phyloP scores from a whole-genome alignment of 2,113 vertebrate species.

The Brachyhypopomus gauderio region DNA sequence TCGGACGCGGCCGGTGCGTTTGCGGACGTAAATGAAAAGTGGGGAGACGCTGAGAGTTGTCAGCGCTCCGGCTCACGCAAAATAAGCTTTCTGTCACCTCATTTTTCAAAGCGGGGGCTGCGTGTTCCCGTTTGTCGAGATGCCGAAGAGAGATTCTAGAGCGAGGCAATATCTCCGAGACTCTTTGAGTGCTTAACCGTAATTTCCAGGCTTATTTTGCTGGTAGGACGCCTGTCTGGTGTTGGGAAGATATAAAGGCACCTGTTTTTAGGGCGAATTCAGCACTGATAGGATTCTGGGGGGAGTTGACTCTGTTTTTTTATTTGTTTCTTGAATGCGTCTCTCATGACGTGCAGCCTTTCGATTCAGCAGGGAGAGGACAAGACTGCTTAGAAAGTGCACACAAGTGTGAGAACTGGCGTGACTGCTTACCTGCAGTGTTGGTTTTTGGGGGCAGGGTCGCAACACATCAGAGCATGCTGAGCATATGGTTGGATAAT shows the following conservation, averaged over 20 bases:
- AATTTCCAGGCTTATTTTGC: constrained; percentile 38
- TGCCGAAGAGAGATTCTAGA: constrained; percentile 42
- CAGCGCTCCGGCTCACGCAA: constrained; percentile 55
- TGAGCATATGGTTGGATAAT: neutral
- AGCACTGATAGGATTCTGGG: constrained; percentile 11
- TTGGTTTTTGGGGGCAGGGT: neutral
- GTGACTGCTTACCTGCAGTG: neutral
- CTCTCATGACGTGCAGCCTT: neutral
- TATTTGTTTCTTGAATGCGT: constrained; percentile 6
- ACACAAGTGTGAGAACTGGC: neutral
- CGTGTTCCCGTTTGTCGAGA: constrained; percentile 5
- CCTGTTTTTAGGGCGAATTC: constrained; percentile 20
- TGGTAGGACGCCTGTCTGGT: constrained; percentile 16
- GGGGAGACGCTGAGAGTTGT: constrained; percentile 65
- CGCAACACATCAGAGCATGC: neutral
- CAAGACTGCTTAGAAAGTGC: constrained; percentile 6
- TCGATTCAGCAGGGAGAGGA: neutral
- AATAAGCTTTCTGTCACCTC: constrained; percentile 66
- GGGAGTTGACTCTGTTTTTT: neutral
- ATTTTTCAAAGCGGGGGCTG: constrained; percentile 61
- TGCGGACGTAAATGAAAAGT: constrained; percentile 62
- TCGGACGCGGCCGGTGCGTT: constrained; percentile 12
- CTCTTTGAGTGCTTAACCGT: constrained; percentile 6
- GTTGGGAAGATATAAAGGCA: constrained; percentile 17
- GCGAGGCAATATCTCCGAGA: constrained; percentile 58